Percentiles rank a stretch among this genome's conserved stretches.
Conservation (phyloP, 1,140 invertebrate genomes). For the Bombus impatiens region DNA sequence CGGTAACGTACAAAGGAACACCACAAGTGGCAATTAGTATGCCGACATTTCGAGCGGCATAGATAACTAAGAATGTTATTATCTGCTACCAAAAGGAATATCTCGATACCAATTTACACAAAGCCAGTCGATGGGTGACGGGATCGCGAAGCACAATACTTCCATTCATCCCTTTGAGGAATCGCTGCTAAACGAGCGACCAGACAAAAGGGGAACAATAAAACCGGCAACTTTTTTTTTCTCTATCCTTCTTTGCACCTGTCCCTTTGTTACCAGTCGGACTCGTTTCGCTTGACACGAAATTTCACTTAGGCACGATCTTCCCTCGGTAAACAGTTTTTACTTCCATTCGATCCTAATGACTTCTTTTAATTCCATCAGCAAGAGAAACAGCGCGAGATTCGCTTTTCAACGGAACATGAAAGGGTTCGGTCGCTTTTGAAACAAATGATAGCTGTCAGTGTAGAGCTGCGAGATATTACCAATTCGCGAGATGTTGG, state of each 20-base stretch:
- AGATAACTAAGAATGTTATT: constrained; percentile 58
- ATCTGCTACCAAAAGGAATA: constrained; percentile 46
- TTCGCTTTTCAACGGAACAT: background rate
- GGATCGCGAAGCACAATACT: constrained; percentile 24
- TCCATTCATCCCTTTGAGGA: constrained; percentile 49
- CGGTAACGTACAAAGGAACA: constrained; percentile 20
- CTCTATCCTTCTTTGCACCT: background rate
- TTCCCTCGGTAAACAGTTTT: constrained; percentile 10
- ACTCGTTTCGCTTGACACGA: constrained; percentile 35
- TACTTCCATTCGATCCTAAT: constrained; percentile 13
- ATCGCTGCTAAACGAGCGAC: constrained; percentile 41
- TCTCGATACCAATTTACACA: constrained; percentile 51
- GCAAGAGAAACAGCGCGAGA: background rate
- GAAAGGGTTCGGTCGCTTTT: background rate
- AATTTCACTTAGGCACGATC: constrained; percentile 36
- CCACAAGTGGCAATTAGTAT: constrained; percentile 61
- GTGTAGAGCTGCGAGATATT: background rate
- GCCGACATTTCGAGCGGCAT: constrained; percentile 34
- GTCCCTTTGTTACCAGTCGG: constrained; percentile 21
- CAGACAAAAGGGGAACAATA: constrained; percentile 38
- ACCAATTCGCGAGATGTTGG: background rate
- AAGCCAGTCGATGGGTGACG: background rate
- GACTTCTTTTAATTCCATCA: constrained; percentile 20
- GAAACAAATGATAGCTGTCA: background rate
- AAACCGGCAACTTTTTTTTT: constrained; percentile 1